phyloP scores from a whole-genome alignment of 1,140 invertebrate genomes.

The Eriosoma lanigerum region DNA sequence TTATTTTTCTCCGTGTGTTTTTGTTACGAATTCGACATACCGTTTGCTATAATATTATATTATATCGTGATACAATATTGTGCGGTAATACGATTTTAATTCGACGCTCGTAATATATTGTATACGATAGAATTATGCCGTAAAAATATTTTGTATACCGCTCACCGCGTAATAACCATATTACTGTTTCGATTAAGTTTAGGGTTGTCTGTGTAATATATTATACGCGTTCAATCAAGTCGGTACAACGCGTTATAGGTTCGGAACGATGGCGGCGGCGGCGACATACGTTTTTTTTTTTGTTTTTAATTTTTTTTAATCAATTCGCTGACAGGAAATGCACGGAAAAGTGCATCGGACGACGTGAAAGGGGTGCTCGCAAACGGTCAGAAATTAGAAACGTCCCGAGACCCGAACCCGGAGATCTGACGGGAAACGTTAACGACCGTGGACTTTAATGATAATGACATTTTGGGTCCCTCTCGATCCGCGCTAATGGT shows the following conservation, averaged over 20 bases:
- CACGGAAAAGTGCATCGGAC: not conserved
- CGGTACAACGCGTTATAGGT: not conserved
- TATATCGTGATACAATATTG: not conserved
- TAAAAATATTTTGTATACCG: too few relatives aligned
- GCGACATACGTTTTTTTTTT: too few relatives aligned
- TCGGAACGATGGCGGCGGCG: not conserved
- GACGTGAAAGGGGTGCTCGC: not conserved
- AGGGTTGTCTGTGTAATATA: not conserved
- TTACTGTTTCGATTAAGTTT: not conserved
- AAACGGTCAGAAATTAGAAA: constrained; percentile 2
- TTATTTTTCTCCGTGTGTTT: too few relatives aligned
- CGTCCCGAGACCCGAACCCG: not conserved
- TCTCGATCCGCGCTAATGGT: constrained; percentile 34
- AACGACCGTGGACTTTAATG: constrained; percentile 45
- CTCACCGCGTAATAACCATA: not conserved
- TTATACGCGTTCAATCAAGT: not conserved
- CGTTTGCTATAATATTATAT: not conserved
- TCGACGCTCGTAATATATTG: too few relatives aligned
- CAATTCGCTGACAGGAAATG: constrained; percentile 12
- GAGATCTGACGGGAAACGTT: constrained; percentile 37
- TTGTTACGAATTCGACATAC: too few relatives aligned
- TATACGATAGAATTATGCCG: too few relatives aligned
- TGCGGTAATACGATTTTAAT: constrained; percentile 25
- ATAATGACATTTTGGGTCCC: constrained; percentile 45
- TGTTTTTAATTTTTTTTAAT: not conserved